Percentiles rank a stretch among this genome's conserved stretches.
phyloP scores from a whole-genome alignment of 2,113 vertebrate genomes.

The Morone saxatilis region DNA sequence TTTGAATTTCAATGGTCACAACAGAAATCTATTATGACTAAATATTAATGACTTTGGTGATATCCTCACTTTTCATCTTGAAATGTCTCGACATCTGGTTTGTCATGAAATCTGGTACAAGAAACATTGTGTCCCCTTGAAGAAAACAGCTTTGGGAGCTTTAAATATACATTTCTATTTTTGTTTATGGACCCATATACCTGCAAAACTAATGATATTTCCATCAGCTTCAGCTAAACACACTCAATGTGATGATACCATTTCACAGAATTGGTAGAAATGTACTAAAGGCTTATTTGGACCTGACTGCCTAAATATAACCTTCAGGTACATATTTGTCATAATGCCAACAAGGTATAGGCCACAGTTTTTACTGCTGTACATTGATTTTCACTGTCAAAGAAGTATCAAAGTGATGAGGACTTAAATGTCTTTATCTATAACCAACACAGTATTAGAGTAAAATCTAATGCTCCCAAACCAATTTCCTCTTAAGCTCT shows the following conservation, averaged over 20 bases:
- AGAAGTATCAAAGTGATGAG: not conserved
- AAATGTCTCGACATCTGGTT: not conserved
- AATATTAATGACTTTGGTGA: no score
- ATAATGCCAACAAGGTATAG: not conserved
- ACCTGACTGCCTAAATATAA: not conserved
- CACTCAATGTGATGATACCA: not conserved
- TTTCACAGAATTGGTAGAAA: not conserved
- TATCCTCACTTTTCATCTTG: no score
- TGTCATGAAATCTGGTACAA: not conserved
- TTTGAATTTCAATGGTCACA: not conserved
- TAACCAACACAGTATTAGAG: not conserved
- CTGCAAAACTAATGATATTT: no score
- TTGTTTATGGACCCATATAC: no score
- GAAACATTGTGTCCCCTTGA: no score
- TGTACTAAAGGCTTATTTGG: not conserved
- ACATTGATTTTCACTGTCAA: not conserved
- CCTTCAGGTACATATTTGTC: not conserved
- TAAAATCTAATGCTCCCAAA: constrained; percentile 1
- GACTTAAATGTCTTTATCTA: constrained; percentile 1
- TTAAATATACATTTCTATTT: no score
- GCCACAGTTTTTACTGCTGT: not conserved
- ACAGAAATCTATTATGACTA: not conserved
- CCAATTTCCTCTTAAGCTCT: not conserved
- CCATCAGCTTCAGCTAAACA: no score
- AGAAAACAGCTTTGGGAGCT: no score